A percentile compares a stretch with the other conserved stretches of the same genome.
These are phyloP conservation scores for Pristionchus mayeri DNA, from an alignment of 2,888 invertebrate species.

Conservation along the genomic window DNA sequence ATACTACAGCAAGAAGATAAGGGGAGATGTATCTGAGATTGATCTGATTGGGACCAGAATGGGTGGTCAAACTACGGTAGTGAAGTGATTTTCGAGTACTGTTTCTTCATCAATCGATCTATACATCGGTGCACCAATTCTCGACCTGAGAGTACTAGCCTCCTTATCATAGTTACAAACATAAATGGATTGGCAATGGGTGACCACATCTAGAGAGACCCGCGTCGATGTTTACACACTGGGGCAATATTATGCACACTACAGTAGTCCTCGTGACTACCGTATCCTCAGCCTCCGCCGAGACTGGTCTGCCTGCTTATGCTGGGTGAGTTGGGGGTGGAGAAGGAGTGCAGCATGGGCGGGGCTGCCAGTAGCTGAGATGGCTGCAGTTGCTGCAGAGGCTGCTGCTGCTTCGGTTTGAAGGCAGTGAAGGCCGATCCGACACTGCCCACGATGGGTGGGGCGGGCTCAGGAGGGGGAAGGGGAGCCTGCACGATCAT, in stretches of 20 bases:
- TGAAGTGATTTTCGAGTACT: not conserved
- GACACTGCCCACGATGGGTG: slow-evolving; percentile 29
- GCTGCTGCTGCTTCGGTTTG: slow-evolving; percentile 22
- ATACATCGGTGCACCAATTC: slow-evolving; percentile 14
- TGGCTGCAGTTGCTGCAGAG: slow-evolving; percentile 18
- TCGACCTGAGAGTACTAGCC: slow-evolving; percentile 16
- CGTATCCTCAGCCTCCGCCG: slow-evolving; percentile 3
- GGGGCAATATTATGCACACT: slow-evolving; percentile 19
- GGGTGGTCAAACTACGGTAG: slow-evolving; percentile 16
- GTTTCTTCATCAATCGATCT: not conserved
- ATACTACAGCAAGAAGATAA: not conserved
- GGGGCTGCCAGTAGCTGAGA: slow-evolving; percentile 33
- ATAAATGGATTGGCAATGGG: slow-evolving; percentile 18
- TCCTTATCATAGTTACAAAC: not conserved
- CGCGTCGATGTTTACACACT: not conserved
- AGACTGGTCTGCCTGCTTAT: slow-evolving; percentile 45
- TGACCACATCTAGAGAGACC: slow-evolving; percentile 12
- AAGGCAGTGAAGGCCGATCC: slow-evolving; percentile 45
- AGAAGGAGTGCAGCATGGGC: slow-evolving; percentile 30
- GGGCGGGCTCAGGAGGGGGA: slow-evolving; percentile 26
- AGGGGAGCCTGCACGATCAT: not conserved
- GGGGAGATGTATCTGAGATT: slow-evolving; percentile 36
- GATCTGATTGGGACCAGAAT: not conserved
- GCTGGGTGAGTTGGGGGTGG: slow-evolving; percentile 43
- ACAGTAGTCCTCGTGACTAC: not conserved